Evolutionary conservation across 2,113 vertebrate species (phyloP).

Genomic region (pig (Sus scrofa)): DNA sequence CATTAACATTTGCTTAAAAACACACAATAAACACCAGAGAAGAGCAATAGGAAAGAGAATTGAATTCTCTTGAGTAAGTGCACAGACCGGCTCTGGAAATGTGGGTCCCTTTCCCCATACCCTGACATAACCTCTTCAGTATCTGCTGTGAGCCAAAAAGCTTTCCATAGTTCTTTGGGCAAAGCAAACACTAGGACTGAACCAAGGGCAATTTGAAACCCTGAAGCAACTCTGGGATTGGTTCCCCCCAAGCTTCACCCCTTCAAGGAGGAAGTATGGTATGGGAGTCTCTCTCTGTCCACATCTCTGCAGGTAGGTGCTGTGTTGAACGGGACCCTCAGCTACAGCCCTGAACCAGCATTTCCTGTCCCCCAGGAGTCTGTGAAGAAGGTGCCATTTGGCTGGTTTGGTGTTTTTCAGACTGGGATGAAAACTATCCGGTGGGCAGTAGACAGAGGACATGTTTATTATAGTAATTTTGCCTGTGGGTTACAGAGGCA

Average conservation of each 20-base stretch:
- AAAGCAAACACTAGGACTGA: not conserved
- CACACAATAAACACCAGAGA: not conserved
- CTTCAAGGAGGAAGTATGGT: not conserved
- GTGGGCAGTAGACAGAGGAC: conserved; percentile 33
- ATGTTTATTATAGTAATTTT: conserved; percentile 76
- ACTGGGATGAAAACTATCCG: conserved; percentile 56
- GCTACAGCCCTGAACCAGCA: not conserved
- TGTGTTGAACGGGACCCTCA: not conserved
- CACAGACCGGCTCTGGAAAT: not conserved
- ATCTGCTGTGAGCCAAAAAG: not conserved
- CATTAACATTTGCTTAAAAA: not conserved
- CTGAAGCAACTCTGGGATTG: not conserved
- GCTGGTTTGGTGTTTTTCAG: conserved; percentile 52
- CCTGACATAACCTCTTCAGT: not conserved
- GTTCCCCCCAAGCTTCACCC: accelerated
- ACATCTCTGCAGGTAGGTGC: not conserved
- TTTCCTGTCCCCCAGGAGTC: not conserved
- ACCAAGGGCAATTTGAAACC: not conserved
- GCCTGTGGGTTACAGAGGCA: conserved; percentile 52
- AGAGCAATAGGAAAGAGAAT: not conserved
- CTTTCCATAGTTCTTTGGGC: not conserved
- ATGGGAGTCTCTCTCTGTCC: not conserved
- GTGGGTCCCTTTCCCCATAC: accelerated
- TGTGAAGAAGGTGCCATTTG: conserved; percentile 49
- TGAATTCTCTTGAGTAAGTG: not conserved